Evolutionary conservation across 1,140 invertebrate species (phyloP), one percentile per base, ranked within the genome.

Genomic region (Drosophila melanica): DNA sequence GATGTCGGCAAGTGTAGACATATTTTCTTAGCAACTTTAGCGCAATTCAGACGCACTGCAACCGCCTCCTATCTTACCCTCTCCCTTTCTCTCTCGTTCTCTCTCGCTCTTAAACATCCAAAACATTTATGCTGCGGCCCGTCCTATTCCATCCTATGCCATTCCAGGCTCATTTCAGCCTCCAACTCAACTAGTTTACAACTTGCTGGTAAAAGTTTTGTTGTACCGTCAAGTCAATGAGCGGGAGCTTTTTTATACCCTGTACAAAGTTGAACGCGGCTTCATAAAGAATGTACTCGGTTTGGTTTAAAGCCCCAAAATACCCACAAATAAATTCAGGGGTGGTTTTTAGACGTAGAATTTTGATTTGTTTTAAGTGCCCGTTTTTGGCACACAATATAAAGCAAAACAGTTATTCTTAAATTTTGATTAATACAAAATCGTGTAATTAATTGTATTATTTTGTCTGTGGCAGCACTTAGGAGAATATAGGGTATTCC

Each of bases 181-280:
- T 50, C 16, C 10, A n/a, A 45, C 63, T 67, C 57, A 67, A 58
- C 74, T 79, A 76, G 67, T 79, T 58, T 66, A 35, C 48, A 81
- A 78, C 53, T 86, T 81, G 81, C 44, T 67, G 48, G 57, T 51
- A 71, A 85, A 62, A 55, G 27, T 81, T 84, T 75, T 82, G 79
- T 78, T 86, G 75, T 87, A 86, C 60, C 66, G 67, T 69, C 75
- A 73, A 86, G 78, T 87, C 81, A 87, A 87, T 86, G 82, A 77
- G 78, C 48, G 63, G 41, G 33, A 41, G 64, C 80, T 81, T 86
- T 84, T 82, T 51, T 47, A 42, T 16, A 3, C 9, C 30, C 8
- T 44, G 20, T 44, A 30, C 4, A 20, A 7, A 35, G 1, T 33
- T 35, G 8, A 2, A 35, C 2, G 33, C 9, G 30, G 30, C 23